phyloP scores from a whole-genome alignment of 1,140 invertebrate genomes.

The Alviniconcha marisindica region DNA sequence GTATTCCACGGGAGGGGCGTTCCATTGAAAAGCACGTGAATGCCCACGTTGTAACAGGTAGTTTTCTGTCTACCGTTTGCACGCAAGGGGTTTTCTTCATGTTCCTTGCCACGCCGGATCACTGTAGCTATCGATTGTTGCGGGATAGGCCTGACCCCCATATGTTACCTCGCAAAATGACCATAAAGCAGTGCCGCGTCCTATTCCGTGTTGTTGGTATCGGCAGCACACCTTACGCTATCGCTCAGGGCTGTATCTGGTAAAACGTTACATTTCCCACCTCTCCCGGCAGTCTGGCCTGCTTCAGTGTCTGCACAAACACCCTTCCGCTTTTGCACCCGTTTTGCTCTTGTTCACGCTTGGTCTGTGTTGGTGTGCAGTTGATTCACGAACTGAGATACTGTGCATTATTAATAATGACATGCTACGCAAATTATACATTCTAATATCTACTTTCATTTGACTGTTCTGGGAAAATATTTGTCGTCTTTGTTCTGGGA shows the following conservation, averaged over 20 bases:
- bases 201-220: too few species aligned
- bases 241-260: too few species aligned
- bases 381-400: too few species aligned
- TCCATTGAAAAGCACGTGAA: not conserved
- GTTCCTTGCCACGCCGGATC: not conserved
- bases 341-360: too few species aligned
- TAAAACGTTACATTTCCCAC: too few species aligned
- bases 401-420: not conserved
- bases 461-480: too few species aligned
- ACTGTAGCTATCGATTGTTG: not conserved
- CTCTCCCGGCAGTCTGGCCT: too few species aligned
- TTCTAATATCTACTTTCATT: too few species aligned
- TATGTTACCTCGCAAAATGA: not conserved
- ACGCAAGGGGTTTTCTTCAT: not conserved
- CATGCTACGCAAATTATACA: not conserved
- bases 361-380: too few species aligned
- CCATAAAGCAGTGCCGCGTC: not conserved
- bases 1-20: constrained; percentile 12
- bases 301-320: not conserved
- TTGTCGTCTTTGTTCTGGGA: too few species aligned
- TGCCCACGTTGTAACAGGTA: not conserved
- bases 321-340: not conserved
- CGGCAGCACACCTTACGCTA: too few species aligned
- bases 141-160: not conserved
- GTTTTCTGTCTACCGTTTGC: not conserved